Base-by-base conservation (phyloP, 2,113 vertebrate genomes). In the Verasper variegatus region DNA sequence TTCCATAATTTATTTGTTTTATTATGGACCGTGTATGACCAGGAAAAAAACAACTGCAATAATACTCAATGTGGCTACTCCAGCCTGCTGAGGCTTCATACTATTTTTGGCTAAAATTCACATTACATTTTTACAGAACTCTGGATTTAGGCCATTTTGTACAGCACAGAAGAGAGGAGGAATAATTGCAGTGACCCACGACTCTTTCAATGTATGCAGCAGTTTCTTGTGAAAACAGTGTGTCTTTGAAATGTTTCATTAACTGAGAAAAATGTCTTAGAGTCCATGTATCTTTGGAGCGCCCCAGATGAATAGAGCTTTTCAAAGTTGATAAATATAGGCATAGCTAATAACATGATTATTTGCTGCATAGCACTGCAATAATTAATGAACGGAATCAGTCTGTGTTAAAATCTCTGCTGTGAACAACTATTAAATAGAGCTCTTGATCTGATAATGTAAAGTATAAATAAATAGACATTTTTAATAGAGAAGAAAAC, bases 121-220 rank as follows among this genome's bases (percentile, higher is more conserved):
- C 56, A 57, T 15, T 24, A 26, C 56, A 57, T 57, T 17, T 57
- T 57, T 3, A 5, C 23, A 57, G 24, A 14, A 20, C 23, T 57
- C 3, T 57, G 56, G 56, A 57, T 57, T n/a, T 27, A 57, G 56
- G 56, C 56, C 56, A 27, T 27, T 13, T 57, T 57, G 56, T 6
- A 15, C 56, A 27, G 56, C 56, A 5, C 4, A 24, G 56, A 27
- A 23, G 56, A 17, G 56, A 57, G 56, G 56, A 57, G 56, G 24
- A 57, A 57, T 57, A 27, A 57, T 57, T 57, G 26, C 23, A 57
- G 56, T 26, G 56, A 26, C 56, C 56, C 56, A 57, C 56, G 18
- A 57, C 23, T 57, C 56, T 14, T 20, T 26, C 54, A 21, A 54
- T 54, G 52, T 24, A 21, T 23, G n/a, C 54, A 14, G 21, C 21